Evolutionary conservation across 2,888 invertebrate genomes (phyloP), one percentile per base, ranked within the genome.

Genomic region (Melieria omissa): DNA sequence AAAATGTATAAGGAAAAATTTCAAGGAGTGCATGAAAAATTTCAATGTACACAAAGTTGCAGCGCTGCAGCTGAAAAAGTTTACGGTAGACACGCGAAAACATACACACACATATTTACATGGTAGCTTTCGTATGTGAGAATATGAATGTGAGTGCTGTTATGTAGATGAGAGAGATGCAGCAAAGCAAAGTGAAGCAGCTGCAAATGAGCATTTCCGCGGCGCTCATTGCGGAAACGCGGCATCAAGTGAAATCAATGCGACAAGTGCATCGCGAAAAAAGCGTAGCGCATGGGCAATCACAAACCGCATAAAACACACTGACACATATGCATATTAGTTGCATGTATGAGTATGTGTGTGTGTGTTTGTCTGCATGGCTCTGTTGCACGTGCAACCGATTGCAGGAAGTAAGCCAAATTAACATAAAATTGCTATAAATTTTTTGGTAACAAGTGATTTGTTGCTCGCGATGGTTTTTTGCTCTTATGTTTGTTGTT

Each of bases 341-440:
- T 9, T 49, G 41, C 29, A 10, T 12, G 6, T 62, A 8, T 69
- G 7, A 12, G 9, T 55, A 9, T 44, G 45, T 47, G 49, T 55
- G 45, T 10, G 57, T 61, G 61, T 64, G 6, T 45, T 63, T 67
- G 70, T 69, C 69, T 72, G 70, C 58, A 44, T 61, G 55, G 44
- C 16, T 64, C 61, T 41, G 46, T 42, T 29, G 29, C 54, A 46
- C 45, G 61, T 67, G 75, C 67, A 58, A 75, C 71, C 71, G 71
- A 73, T 65, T 75, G 77, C 79, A 80, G 73, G 80, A 82, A 29
- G 29, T 29, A 10, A 55, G n/a, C 42, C 16, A 69, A 80, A 81
- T 82, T 82, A 81, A 78, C 83, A 82, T 82, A 82, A 83, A 82
- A 82, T 82, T 78, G 80, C 81, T 76, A 83, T 82, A 83, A 82